These are phyloP conservation scores for Glossophaga mutica DNA, from an alignment of 2,797 vertebrate genomes.

Conservation along the genomic window DNA sequence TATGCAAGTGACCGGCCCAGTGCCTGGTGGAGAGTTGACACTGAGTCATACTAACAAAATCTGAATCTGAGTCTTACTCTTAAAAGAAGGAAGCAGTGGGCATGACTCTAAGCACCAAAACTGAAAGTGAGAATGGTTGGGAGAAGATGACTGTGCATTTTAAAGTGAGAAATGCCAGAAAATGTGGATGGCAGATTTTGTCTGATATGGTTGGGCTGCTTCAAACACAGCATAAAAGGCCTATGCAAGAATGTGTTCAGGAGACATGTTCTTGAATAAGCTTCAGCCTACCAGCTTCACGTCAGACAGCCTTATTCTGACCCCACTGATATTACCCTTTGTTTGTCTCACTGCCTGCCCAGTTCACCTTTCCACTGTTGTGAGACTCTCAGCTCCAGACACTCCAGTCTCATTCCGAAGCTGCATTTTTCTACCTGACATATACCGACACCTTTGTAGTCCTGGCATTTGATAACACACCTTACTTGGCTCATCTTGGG, in stretches of 20 bases:
- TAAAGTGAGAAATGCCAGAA: slow-evolving; percentile 19
- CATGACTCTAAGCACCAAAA: background rate
- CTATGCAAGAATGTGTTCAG: background rate
- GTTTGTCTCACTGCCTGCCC: background rate
- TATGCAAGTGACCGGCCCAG: background rate
- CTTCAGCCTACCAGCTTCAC: background rate
- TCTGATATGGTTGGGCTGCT: background rate
- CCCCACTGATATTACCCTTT: background rate
- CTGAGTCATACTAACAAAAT: background rate
- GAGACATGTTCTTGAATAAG: background rate
- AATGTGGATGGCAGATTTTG: background rate
- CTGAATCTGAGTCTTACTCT: background rate
- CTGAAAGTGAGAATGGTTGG: background rate
- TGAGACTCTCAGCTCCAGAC: background rate
- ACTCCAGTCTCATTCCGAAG: background rate
- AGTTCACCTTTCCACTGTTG: background rate
- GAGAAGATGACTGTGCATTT: background rate
- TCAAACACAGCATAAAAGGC: background rate
- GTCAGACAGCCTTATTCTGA: background rate
- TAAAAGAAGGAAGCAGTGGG: background rate
- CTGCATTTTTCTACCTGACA: background rate
- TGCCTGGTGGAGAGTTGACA: background rate
- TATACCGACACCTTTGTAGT: background rate
- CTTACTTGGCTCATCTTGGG: background rate
- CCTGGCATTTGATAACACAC: background rate